Evolutionary conservation across 2,113 vertebrate genomes (phyloP).

Genomic region (Numenius arquata): DNA sequence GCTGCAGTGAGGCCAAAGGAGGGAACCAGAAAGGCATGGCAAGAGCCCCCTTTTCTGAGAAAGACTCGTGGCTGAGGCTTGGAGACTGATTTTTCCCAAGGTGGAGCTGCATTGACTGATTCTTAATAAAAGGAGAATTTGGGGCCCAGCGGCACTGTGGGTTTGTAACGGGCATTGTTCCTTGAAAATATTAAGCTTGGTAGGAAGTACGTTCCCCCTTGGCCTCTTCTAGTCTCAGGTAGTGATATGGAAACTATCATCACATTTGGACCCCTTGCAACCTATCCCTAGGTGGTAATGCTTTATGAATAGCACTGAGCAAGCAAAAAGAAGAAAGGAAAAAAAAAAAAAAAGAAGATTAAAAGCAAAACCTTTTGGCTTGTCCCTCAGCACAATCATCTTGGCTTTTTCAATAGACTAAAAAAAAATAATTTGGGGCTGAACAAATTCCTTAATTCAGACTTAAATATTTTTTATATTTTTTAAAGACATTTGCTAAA

Average conservation of each 20-base stretch:
- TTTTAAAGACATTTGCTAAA: neutral
- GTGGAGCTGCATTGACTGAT: slow-evolving; percentile 20
- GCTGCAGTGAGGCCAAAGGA: slow-evolving; percentile 19
- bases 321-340: neutral
- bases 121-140: slow-evolving; percentile 55
- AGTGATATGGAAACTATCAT: slow-evolving; percentile 48
- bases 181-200: slow-evolving; percentile 45
- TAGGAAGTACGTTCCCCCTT: neutral
- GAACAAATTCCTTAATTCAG: neutral
- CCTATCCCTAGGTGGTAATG: slow-evolving; percentile 42
- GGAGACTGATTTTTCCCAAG: slow-evolving; percentile 40
- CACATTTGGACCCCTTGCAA: slow-evolving; percentile 24
- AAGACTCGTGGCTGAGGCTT: neutral
- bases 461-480: neutral
- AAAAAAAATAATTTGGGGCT: neutral
- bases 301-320: slow-evolving; percentile 31
- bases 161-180: slow-evolving; percentile 25
- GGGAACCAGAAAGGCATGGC: neutral
- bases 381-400: neutral
- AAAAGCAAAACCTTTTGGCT: slow-evolving; percentile 14
- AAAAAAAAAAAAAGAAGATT: neutral
- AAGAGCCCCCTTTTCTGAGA: neutral
- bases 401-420: neutral
- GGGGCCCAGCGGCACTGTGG: neutral
- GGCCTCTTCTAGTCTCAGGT: slow-evolving; percentile 19